Conservation (phyloP, 2,797 vertebrate species). For the Lepidocolaptes lacrymiger region DNA sequence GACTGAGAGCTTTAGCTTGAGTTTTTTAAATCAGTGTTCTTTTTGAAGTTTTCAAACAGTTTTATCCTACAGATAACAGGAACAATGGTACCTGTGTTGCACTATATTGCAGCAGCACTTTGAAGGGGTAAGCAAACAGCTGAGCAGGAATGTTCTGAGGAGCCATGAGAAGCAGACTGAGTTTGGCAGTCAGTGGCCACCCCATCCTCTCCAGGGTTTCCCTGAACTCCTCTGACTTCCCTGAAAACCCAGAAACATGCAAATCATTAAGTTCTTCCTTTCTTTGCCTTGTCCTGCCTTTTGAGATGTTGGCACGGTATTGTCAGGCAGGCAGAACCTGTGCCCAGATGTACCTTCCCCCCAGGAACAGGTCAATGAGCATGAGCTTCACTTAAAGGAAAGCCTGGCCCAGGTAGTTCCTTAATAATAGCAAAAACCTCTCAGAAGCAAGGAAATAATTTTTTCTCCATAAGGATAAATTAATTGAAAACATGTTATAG, state of each 20-base stretch:
- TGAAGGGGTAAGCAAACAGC: conserved; percentile 45
- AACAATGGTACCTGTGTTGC: conserved; percentile 64
- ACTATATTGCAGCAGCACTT: conserved; percentile 13
- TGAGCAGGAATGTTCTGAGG: background rate
- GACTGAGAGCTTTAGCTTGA: conserved; percentile 15
- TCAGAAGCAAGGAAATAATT: background rate
- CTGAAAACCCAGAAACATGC: background rate
- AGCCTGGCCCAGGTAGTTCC: background rate
- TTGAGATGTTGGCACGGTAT: background rate
- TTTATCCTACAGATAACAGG: conserved; percentile 51
- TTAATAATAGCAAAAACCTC: background rate
- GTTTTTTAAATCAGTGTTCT: conserved; percentile 16
- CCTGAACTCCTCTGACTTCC: background rate
- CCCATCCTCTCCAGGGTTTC: background rate
- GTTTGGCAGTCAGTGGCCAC: background rate
- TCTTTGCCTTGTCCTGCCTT: background rate
- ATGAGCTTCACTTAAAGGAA: background rate
- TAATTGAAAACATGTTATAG: conserved; percentile 47
- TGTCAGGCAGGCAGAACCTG: background rate
- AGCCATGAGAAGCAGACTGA: background rate
- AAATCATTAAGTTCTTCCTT: background rate
- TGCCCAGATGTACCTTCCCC: background rate
- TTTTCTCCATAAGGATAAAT: conserved; percentile 22
- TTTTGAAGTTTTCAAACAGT: conserved; percentile 61
- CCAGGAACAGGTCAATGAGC: background rate